Percentiles rank a stretch among this genome's conserved stretches.
These are phyloP conservation scores for Sphecodes monilicornis DNA, from an alignment of 2,888 invertebrate genomes.

Conservation along the genomic window DNA sequence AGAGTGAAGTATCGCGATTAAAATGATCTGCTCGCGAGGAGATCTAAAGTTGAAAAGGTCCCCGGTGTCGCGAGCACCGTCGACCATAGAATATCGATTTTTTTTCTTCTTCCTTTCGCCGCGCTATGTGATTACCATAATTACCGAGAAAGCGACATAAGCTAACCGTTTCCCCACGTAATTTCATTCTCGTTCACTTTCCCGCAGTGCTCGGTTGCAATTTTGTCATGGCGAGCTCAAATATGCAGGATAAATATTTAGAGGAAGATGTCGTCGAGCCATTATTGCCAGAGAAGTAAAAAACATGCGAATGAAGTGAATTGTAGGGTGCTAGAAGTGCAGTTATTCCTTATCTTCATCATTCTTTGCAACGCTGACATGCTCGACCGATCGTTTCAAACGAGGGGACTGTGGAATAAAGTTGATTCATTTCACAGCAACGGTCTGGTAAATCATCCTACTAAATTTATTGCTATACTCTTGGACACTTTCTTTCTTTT, in stretches of 20 bases:
- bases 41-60: neutral
- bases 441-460: neutral
- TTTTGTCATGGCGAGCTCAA: neutral
- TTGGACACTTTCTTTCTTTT: neutral
- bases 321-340: neutral
- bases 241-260: neutral
- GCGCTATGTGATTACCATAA: slow-evolving; percentile 19
- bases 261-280: neutral
- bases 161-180: neutral
- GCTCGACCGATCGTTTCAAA: neutral
- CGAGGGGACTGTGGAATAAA: neutral
- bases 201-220: no score
- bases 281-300: neutral
- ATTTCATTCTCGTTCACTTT: neutral
- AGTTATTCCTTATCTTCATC: neutral
- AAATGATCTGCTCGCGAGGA: neutral
- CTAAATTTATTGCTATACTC: neutral
- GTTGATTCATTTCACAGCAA: neutral
- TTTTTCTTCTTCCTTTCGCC: neutral
- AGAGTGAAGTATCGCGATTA: neutral
- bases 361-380: neutral
- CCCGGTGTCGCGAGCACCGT: neutral
- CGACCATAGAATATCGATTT: neutral
- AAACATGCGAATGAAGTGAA: neutral
- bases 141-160: neutral